Percentiles rank a stretch among this genome's conserved stretches.
phyloP scores from a whole-genome alignment of 2,113 vertebrate genomes.

The Eupsittula cactorum region DNA sequence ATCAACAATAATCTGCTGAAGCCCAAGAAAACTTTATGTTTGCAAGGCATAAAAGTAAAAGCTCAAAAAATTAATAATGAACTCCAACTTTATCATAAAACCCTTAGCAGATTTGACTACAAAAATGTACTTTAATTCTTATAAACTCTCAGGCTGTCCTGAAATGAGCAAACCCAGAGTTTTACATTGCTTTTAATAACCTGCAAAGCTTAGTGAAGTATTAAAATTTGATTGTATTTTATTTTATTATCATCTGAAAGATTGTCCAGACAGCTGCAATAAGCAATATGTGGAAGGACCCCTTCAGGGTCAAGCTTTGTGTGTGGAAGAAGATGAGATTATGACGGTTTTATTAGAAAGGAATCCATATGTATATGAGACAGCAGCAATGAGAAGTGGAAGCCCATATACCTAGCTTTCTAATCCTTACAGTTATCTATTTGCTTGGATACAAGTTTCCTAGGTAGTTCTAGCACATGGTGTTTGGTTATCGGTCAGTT shows the following conservation, averaged over 20 bases:
- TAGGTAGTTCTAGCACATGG: neutral
- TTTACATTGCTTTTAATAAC: constrained; percentile 23
- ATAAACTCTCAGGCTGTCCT: neutral
- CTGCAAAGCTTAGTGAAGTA: neutral
- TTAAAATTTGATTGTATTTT: constrained; percentile 22
- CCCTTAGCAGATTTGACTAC: neutral
- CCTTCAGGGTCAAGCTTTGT: neutral
- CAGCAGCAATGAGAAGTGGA: neutral
- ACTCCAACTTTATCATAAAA: neutral
- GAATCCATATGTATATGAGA: neutral
- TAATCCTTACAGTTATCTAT: neutral
- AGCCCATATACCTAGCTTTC: neutral
- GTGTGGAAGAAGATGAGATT: neutral
- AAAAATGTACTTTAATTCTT: constrained; percentile 8
- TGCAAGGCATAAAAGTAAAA: neutral
- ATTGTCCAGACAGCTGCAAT: constrained; percentile 16
- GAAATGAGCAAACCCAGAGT: neutral
- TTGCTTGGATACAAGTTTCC: neutral
- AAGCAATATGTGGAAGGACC: neutral
- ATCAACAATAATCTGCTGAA: neutral
- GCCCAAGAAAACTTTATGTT: neutral
- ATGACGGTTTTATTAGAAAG: neutral
- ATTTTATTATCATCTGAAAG: neutral
- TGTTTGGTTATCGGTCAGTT: neutral
- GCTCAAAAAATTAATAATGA: neutral